These are phyloP conservation scores for Habrosyne pyritoides DNA, from an alignment of 2,888 invertebrate genomes.

Conservation along the genomic window DNA sequence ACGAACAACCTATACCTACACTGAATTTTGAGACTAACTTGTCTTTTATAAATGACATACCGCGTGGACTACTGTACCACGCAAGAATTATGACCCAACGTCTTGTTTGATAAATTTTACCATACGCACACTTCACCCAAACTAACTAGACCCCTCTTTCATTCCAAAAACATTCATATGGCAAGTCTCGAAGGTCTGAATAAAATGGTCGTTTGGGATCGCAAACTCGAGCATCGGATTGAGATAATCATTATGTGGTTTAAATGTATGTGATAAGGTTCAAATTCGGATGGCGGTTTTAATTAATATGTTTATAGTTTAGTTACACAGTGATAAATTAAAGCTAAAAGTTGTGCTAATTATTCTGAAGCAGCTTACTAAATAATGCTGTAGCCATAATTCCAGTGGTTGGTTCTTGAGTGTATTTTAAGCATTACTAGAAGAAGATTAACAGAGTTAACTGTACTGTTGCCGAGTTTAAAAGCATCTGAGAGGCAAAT, in stretches of 20 bases:
- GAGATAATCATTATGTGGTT: conserved; percentile 20
- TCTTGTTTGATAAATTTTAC: conserved; percentile 70
- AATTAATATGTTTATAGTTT: conserved; percentile 32
- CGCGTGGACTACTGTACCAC: conserved; percentile 53
- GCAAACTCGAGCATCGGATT: conserved; percentile 18
- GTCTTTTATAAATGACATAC: conserved; percentile 74
- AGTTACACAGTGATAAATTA: conserved; percentile 33
- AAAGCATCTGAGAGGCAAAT: too few species aligned
- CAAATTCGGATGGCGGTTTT: conserved; percentile 1
- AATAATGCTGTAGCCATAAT: conserved; percentile 3
- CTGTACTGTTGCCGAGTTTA: neutral
- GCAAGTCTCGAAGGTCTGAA: conserved; percentile 23
- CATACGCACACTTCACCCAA: conserved; percentile 42
- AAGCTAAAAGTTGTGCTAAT: conserved; percentile 14
- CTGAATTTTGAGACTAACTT: conserved; percentile 67
- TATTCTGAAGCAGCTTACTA: conserved; percentile 7
- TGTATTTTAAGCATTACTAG: neutral
- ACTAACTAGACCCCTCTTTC: conserved; percentile 32
- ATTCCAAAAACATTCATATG: conserved; percentile 13
- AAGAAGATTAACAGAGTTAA: neutral
- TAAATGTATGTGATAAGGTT: conserved; percentile 17
- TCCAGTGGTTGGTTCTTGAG: neutral
- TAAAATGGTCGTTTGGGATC: conserved; percentile 25
- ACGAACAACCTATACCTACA: conserved; percentile 48
- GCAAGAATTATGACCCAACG: conserved; percentile 66